These are phyloP conservation scores for Capitella teleta DNA, from an alignment of 1,140 invertebrate genomes.

Conservation along the genomic window DNA sequence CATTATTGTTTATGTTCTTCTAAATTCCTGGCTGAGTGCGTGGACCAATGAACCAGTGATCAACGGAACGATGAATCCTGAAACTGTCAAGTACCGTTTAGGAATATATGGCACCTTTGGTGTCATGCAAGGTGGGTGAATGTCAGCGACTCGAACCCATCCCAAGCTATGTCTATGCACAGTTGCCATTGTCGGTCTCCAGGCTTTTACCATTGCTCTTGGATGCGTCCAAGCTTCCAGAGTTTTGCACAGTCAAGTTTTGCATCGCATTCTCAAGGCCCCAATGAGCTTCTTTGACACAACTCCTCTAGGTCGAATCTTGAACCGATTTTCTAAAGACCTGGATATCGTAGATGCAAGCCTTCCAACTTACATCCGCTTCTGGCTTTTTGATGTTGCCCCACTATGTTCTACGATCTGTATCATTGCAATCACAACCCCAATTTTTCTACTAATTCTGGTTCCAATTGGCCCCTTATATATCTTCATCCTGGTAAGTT, in stretches of 20 bases:
- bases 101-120: too few species aligned
- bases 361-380: slow-evolving; percentile 5
- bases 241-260: slow-evolving; percentile 9
- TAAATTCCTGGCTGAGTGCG: too few species aligned
- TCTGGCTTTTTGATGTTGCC: neutral
- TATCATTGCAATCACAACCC: slow-evolving; percentile 12
- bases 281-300: slow-evolving; percentile 61
- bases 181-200: too few species aligned
- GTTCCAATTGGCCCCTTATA: slow-evolving; percentile 7
- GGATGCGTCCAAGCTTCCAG: slow-evolving; percentile 8
- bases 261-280: slow-evolving; percentile 49
- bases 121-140: too few species aligned
- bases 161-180: too few species aligned
- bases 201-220: slow-evolving; percentile 1
- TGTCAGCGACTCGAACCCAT: too few species aligned
- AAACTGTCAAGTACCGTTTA: too few species aligned
- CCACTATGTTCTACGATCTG: slow-evolving; percentile 7
- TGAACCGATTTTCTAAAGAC: slow-evolving; percentile 50
- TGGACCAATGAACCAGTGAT: too few species aligned
- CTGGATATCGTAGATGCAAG: slow-evolving; percentile 11
- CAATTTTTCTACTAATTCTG: slow-evolving; percentile 4
- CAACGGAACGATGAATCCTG: too few species aligned
- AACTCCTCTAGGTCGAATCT: slow-evolving; percentile 44
- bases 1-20: too few species aligned
- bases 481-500: slow-evolving; percentile 3